Percentiles rank a stretch among this genome's conserved stretches.
Evolutionary conservation across 1,140 invertebrate genomes (phyloP).

Genomic region (Armadillidium nasatum): DNA sequence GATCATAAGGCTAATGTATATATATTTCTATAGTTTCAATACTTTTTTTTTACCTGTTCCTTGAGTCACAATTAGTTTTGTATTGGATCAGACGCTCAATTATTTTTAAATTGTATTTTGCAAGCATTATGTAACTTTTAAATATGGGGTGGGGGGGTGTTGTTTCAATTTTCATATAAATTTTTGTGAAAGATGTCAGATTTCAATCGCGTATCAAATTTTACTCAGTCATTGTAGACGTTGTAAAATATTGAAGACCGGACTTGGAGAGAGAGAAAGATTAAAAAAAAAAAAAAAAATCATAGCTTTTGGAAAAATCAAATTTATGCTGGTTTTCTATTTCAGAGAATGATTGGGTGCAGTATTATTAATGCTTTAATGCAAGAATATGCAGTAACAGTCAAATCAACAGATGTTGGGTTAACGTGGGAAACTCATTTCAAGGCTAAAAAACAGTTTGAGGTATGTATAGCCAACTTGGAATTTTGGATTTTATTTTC

Average conservation of each 20-base stretch:
- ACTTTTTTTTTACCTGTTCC: neutral
- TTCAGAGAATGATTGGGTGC: constrained; percentile 63
- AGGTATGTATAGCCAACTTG: constrained; percentile 52
- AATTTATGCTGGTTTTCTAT: constrained; percentile 9
- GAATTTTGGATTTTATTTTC: neutral
- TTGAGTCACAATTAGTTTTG: too few relatives aligned
- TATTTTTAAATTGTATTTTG: neutral
- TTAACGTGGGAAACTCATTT: constrained; percentile 81
- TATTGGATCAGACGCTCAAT: too few relatives aligned
- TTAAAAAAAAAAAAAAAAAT: neutral
- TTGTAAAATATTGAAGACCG: too few relatives aligned
- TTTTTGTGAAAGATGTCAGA: too few relatives aligned
- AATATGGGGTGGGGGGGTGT: neutral
- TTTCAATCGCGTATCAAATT: too few relatives aligned
- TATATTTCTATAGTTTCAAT: neutral
- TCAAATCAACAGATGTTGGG: constrained; percentile 76
- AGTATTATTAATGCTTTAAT: constrained; percentile 73
- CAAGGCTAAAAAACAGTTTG: constrained; percentile 76
- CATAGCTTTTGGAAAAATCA: too few relatives aligned
- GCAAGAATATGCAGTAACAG: constrained; percentile 81
- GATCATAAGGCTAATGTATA: neutral
- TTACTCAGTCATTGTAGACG: too few relatives aligned
- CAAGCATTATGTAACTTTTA: neutral
- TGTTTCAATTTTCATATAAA: neutral
- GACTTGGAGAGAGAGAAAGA: neutral